phyloP scores from a whole-genome alignment of 1,140 invertebrate species.

The Drosophila nigromelanica region DNA sequence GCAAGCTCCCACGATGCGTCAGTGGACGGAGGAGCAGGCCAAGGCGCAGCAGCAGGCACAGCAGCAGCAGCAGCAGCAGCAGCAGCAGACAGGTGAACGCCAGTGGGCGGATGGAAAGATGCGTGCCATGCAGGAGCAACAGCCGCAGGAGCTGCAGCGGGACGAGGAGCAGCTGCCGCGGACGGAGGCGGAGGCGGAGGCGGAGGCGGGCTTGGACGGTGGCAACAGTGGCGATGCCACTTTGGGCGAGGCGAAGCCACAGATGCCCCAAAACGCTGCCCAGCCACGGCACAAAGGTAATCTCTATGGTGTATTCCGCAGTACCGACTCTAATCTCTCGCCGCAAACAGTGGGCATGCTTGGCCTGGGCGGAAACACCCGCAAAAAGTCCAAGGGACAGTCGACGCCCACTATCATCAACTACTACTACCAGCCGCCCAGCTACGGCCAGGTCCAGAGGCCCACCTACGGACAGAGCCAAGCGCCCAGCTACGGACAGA shows the following conservation, averaged over 20 bases:
- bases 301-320: slow-evolving; percentile 72
- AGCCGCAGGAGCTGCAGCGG: neutral
- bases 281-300: slow-evolving; percentile 77
- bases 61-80: slow-evolving; percentile 24
- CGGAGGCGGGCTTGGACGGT: no score
- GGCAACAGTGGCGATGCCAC: neutral
- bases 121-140: slow-evolving; percentile 1
- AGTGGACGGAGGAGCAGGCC: slow-evolving; percentile 18
- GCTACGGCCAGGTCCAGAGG: neutral
- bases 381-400: slow-evolving; percentile 55
- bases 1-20: no score
- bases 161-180: neutral
- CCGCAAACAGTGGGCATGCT: slow-evolving; percentile 42
- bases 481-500: neutral
- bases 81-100: slow-evolving; percentile 12
- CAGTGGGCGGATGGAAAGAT: slow-evolving; percentile 31
- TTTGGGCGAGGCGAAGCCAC: slow-evolving; percentile 65
- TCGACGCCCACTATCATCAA: slow-evolving; percentile 51
- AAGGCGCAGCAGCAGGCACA: slow-evolving; percentile 19
- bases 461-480: neutral
- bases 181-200: no score
- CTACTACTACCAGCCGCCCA: slow-evolving; percentile 50
- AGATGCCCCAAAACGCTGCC: slow-evolving; percentile 53
- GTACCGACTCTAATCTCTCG: slow-evolving; percentile 35
- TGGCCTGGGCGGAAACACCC: slow-evolving; percentile 54